Base-by-base conservation (phyloP, 2,888 invertebrate species). In the Tinea semifulvella region DNA sequence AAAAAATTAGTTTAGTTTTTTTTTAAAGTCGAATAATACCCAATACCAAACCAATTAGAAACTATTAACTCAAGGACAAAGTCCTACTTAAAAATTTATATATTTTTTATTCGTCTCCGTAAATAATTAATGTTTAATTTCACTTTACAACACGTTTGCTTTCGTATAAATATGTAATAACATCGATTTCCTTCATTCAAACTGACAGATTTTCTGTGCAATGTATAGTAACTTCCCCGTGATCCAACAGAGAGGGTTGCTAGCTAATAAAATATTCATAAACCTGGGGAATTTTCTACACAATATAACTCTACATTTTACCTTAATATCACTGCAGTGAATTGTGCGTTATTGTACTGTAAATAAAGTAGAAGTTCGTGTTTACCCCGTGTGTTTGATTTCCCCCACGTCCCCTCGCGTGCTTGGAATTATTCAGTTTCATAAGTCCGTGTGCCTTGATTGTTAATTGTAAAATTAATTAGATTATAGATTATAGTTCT, bases 251-350 rank as follows among this genome's bases (percentile, higher is more conserved):
- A 18, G 18, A 14, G 36, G 36, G 16, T 18, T 18, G 17, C 3
- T 3, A n/a, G 36, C 36, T 36, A 6, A 36, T 36, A 2, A 36
- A 36, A 36, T 36, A 36, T 36, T 36, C 36, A 36, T 36, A 18
- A 36, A 36, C 18, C 16, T n/a, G 10, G 10, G 18, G 18, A 2
- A 36, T 36, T 36, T 18, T 14, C 16, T 6, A 5, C 7, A 10
- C n/a, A 36, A n/a, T n/a, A n/a, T n/a, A n/a, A n/a, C n/a, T n/a
- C n/a, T n/a, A n/a, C n/a, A n/a, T n/a, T n/a, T n/a, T n/a, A 18
- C 31, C 14, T 31, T 31, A 14, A 16, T 5, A 6, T 35, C 7
- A 11, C 3, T 2, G 8, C 6, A 18, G 17, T 6, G 10, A 36
- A 10, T n/a, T 18, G 18, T 4, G 13, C 18, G 16, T 36, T 36